These are phyloP conservation scores for Mormyrus lacerda DNA, from an alignment of 2,113 vertebrate species.

Conservation along the genomic window DNA sequence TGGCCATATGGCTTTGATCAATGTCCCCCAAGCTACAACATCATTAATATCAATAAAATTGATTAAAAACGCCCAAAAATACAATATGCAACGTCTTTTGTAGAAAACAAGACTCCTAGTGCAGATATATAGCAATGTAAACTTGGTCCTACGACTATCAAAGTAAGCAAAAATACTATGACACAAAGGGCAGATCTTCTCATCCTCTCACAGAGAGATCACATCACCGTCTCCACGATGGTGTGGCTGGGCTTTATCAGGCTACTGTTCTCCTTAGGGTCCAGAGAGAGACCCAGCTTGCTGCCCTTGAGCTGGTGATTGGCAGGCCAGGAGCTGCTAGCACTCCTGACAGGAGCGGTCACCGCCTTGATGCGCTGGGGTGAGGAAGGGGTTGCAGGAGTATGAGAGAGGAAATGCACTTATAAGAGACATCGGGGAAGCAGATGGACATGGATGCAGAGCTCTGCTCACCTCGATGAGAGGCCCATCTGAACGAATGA, in stretches of 20 bases:
- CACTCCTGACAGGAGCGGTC: constrained; percentile 74
- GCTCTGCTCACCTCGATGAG: constrained; percentile 77
- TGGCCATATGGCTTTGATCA: constrained; percentile 47
- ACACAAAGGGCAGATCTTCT: constrained; percentile 70
- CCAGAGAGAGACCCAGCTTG: constrained; percentile 60
- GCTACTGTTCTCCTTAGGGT: constrained; percentile 68
- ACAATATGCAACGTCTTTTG: constrained; percentile 24
- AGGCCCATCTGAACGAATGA: constrained; percentile 82
- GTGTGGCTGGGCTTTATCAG: constrained; percentile 86
- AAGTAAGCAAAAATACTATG: constrained; percentile 73
- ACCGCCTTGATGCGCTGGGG: constrained; percentile 85
- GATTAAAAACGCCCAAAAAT: constrained; percentile 38
- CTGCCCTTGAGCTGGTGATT: constrained; percentile 59
- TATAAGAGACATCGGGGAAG: neutral
- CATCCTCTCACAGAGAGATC: constrained; percentile 77
- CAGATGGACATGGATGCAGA: neutral
- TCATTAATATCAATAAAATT: constrained; percentile 48
- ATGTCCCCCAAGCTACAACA: constrained; percentile 49
- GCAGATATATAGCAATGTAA: constrained; percentile 84
- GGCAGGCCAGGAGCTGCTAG: constrained; percentile 68
- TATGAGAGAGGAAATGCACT: neutral
- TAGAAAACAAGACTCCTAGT: constrained; percentile 71
- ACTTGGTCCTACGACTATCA: constrained; percentile 82
- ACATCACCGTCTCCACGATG: constrained; percentile 98
- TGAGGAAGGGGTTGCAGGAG: neutral